Conservation (phyloP, 2,113 vertebrate genomes). For the Clarias batrachus region DNA sequence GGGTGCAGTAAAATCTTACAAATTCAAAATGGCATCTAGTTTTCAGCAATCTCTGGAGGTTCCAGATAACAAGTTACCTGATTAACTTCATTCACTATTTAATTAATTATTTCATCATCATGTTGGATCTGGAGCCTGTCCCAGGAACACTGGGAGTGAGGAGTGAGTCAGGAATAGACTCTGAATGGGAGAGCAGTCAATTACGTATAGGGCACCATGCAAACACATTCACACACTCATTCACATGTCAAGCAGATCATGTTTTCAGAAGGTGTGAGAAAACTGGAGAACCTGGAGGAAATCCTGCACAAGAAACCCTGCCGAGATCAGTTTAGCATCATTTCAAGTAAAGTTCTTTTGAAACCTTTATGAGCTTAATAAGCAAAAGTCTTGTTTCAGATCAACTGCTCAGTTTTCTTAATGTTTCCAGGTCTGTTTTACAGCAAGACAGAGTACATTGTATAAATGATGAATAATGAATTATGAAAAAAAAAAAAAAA, state of each 20-base stretch:
- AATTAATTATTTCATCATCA: background rate
- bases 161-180: too few relatives aligned
- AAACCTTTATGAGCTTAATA: background rate
- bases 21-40: background rate
- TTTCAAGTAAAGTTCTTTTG: background rate
- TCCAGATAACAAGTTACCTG: background rate
- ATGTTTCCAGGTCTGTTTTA: background rate
- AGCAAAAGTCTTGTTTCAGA: background rate
- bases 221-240: background rate
- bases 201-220: background rate
- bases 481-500: too few relatives aligned
- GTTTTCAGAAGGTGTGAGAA: background rate
- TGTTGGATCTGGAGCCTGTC: background rate
- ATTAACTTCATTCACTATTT: background rate
- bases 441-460: background rate
- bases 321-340: background rate
- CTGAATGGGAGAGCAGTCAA: too few relatives aligned
- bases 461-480: background rate
- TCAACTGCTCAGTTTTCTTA: background rate
- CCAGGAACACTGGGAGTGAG: background rate
- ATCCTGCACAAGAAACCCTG: background rate
- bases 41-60: background rate
- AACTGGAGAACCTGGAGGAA: background rate
- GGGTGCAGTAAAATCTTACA: slow-evolving; percentile 45
- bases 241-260: background rate